Evolutionary conservation across 2,797 vertebrate species (phyloP).

Genomic region (Sciaenops ocellatus): DNA sequence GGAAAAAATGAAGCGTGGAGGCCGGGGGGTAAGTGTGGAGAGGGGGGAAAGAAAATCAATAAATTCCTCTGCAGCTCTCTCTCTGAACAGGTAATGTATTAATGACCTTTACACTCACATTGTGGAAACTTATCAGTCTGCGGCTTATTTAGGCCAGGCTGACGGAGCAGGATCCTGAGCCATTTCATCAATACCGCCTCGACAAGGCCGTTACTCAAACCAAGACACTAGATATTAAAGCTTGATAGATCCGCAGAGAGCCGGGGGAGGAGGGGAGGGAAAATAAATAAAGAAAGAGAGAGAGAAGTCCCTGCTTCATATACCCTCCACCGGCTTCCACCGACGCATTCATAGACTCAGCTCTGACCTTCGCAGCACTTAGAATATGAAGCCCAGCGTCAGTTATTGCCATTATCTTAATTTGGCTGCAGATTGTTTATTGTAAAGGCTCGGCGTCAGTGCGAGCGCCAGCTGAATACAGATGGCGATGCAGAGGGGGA

Average conservation of each 20-base stretch:
- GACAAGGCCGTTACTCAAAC: constrained; percentile 87
- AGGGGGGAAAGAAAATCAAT: constrained; percentile 74
- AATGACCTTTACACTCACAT: constrained; percentile 88
- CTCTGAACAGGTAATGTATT: constrained; percentile 86
- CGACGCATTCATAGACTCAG: constrained; percentile 75
- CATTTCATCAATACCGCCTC: constrained; percentile 85
- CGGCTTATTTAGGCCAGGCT: constrained; percentile 84
- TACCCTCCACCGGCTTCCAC: constrained; percentile 62
- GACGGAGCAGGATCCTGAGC: constrained; percentile 82
- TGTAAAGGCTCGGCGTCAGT: constrained; percentile 74
- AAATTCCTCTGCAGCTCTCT: constrained; percentile 71
- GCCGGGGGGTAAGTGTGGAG: constrained; percentile 40
- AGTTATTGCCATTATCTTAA: constrained; percentile 87
- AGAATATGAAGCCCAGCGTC: constrained; percentile 82
- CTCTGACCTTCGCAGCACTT: constrained; percentile 87
- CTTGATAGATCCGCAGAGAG: constrained; percentile 83
- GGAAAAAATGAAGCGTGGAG: constrained; percentile 24
- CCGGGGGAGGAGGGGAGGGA: constrained; percentile 15
- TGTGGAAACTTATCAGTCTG: constrained; percentile 87
- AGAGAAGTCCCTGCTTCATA: constrained; percentile 51
- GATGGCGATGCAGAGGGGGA: constrained; percentile 61
- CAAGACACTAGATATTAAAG: constrained; percentile 85
- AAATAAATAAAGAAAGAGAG: constrained; percentile 49
- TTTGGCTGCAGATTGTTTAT: constrained; percentile 85
- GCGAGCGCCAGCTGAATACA: constrained; percentile 75